These are phyloP conservation scores for Mantis religiosa DNA, from an alignment of 2,888 invertebrate genomes.

Conservation along the genomic window DNA sequence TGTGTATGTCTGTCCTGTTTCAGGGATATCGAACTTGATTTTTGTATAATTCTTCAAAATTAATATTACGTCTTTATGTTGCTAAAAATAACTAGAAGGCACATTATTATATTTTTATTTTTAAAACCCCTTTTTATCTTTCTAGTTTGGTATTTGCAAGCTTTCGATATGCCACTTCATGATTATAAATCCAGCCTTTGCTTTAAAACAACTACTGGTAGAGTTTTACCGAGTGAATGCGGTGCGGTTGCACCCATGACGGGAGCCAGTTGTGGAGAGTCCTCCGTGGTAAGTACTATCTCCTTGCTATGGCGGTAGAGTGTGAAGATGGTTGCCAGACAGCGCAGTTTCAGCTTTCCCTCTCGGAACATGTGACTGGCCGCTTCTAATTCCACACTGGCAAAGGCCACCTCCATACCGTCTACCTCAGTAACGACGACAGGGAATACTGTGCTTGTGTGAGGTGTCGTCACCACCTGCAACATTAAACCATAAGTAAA, in stretches of 20 bases:
- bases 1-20: too few relatives aligned
- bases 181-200: too few relatives aligned
- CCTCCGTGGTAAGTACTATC: slow-evolving; percentile 52
- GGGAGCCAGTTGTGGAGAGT: slow-evolving; percentile 59
- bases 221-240: slow-evolving; percentile 37
- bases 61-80: too few relatives aligned
- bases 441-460: neutral
- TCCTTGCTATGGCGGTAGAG: slow-evolving; percentile 59
- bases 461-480: neutral
- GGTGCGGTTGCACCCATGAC: slow-evolving; percentile 51
- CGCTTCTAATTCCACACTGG: slow-evolving; percentile 46
- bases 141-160: too few relatives aligned
- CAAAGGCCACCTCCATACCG: slow-evolving; percentile 21
- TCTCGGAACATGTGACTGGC: slow-evolving; percentile 33
- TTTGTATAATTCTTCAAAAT: too few relatives aligned
- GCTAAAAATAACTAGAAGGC: too few relatives aligned
- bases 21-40: too few relatives aligned
- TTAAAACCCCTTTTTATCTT: too few relatives aligned
- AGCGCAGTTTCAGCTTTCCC: slow-evolving; percentile 47
- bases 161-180: too few relatives aligned
- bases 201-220: neutral
- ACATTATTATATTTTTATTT: too few relatives aligned
- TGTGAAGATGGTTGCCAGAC: slow-evolving; percentile 60
- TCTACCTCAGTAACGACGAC: neutral
- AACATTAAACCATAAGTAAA: neutral